These are phyloP conservation scores for Drosophila tani DNA, from an alignment of 1,140 invertebrate genomes.

Conservation along the genomic window DNA sequence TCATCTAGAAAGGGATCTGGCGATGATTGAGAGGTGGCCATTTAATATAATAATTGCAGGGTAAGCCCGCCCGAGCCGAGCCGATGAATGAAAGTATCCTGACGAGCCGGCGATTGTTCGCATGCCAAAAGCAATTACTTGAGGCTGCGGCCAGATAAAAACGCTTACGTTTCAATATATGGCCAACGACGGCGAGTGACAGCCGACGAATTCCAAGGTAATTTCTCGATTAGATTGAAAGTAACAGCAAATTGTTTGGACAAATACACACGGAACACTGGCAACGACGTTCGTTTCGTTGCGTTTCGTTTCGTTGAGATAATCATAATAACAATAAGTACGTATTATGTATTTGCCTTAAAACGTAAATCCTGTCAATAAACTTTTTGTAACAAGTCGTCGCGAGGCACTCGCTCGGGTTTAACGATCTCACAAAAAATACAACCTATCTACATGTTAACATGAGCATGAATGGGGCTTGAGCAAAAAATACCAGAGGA, in stretches of 20 bases:
- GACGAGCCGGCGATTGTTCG: slow-evolving; percentile 26
- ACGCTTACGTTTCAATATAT: slow-evolving; percentile 47
- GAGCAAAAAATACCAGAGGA: slow-evolving; percentile 21
- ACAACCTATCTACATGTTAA: slow-evolving; percentile 30
- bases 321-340: slow-evolving; percentile 43
- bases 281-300: slow-evolving; percentile 1
- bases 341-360: slow-evolving; percentile 50
- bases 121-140: slow-evolving; percentile 47
- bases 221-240: slow-evolving; percentile 56
- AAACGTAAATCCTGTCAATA: slow-evolving; percentile 72
- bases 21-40: slow-evolving; percentile 45
- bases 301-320: slow-evolving; percentile 25
- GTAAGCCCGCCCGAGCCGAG: background rate
- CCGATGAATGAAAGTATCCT: slow-evolving; percentile 46
- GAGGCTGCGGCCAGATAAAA: slow-evolving; percentile 18
- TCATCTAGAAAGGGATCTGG: slow-evolving; percentile 44
- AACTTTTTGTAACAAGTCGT: slow-evolving; percentile 62
- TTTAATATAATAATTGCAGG: slow-evolving; percentile 54
- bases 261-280: slow-evolving; percentile 43
- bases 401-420: slow-evolving; percentile 50
- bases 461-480: slow-evolving; percentile 17
- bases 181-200: background rate
- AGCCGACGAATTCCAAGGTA: slow-evolving; percentile 41
- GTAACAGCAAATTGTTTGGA: slow-evolving; percentile 49
- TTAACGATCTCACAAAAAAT: slow-evolving; percentile 63